Conservation (phyloP, 2,888 invertebrate species). For the Lepas anatifera region DNA sequence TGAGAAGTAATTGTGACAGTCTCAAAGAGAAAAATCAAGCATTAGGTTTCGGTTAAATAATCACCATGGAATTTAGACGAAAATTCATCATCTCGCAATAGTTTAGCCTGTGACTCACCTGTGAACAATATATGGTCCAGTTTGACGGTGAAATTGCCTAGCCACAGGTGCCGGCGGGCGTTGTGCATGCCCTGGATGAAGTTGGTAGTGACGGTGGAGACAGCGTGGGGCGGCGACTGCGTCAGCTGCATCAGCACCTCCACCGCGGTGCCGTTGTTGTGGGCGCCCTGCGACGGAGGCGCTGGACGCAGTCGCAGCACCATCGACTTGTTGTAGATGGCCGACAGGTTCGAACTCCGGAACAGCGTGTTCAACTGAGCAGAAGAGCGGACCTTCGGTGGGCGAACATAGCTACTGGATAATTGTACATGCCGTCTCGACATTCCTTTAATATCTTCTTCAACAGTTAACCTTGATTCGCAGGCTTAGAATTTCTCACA, state of each 20-base stretch:
- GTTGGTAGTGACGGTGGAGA: neutral
- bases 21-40: no score
- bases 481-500: no score
- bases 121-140: neutral
- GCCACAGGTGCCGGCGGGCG: neutral
- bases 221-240: neutral
- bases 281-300: no score
- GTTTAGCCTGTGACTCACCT: neutral
- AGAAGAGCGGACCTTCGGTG: no score
- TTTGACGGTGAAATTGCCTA: neutral
- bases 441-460: no score
- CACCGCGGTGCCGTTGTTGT: neutral
- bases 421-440: no score
- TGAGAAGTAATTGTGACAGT: no score
- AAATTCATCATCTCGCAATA: no score
- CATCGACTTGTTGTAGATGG: neutral
- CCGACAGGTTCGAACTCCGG: neutral
- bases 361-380: neutral
- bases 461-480: no score
- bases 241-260: neutral
- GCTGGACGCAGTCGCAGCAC: neutral
- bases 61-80: no score
- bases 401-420: no score
- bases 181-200: constrained; percentile 5
- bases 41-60: no score